Conservation (phyloP, 1,140 invertebrate genomes). For the Polyergus mexicanus region DNA sequence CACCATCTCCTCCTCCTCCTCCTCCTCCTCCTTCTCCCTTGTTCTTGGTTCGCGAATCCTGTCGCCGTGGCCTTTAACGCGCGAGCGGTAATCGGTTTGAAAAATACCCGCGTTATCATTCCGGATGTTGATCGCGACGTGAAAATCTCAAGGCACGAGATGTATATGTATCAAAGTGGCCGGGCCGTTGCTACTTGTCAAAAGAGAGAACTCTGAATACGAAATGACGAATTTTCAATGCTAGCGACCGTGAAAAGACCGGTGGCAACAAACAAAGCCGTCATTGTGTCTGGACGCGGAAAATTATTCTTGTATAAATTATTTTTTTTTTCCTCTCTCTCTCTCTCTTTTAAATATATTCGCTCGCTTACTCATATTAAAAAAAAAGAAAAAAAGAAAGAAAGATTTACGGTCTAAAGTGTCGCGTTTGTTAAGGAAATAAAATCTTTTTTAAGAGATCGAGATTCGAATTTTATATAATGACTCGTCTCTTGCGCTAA, state of each 20-base stretch:
- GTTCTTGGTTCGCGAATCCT: slow-evolving; percentile 53
- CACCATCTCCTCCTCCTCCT: slow-evolving; percentile 67
- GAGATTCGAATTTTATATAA: slow-evolving; percentile 37
- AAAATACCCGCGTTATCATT: slow-evolving; percentile 55
- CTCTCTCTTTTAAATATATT: background rate
- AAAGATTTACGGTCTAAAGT: background rate
- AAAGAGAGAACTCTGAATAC: background rate
- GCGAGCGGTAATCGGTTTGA: slow-evolving; percentile 18
- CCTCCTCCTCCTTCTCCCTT: slow-evolving; percentile 70
- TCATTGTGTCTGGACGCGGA: background rate
- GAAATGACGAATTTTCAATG: background rate
- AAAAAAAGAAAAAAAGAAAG: background rate
- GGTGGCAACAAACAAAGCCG: background rate
- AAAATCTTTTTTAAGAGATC: background rate
- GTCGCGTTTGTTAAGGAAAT: background rate
- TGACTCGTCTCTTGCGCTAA: slow-evolving; percentile 21
- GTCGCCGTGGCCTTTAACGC: slow-evolving; percentile 70
- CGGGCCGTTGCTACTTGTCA: background rate
- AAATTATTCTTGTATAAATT: background rate
- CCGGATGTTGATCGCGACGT: slow-evolving; percentile 7
- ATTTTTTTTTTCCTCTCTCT: background rate
- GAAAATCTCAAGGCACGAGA: slow-evolving; percentile 8
- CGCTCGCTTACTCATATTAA: background rate
- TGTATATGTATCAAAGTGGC: background rate
- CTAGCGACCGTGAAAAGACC: background rate